These are phyloP conservation scores for Malacoctenus gilli DNA, from an alignment of 2,797 vertebrate genomes.

Conservation along the genomic window DNA sequence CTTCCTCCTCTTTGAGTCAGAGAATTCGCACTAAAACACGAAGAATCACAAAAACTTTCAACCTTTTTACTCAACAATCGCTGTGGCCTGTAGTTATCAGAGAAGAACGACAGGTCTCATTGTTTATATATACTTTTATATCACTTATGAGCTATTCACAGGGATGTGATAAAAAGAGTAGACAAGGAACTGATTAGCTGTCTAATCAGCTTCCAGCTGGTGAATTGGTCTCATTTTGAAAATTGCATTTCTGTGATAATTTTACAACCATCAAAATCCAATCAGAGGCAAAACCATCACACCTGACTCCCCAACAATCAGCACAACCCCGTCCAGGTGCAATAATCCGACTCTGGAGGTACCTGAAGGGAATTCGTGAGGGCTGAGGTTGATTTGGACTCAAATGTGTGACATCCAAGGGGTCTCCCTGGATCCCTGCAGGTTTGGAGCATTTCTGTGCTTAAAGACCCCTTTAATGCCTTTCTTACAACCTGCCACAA, in stretches of 20 bases:
- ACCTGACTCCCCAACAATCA: slow-evolving; percentile 33
- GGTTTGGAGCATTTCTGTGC: too few relatives aligned
- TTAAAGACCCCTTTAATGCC: too few relatives aligned
- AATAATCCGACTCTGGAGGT: too few relatives aligned
- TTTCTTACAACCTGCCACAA: too few relatives aligned
- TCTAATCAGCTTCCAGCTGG: slow-evolving; percentile 10
- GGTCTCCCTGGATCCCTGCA: too few relatives aligned
- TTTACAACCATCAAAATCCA: slow-evolving; percentile 38
- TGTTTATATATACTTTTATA: too few relatives aligned
- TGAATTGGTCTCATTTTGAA: slow-evolving; percentile 19
- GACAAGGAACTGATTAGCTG: background rate
- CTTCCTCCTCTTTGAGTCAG: background rate
- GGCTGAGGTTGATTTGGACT: too few relatives aligned
- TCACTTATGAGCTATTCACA: too few relatives aligned
- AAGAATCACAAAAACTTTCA: background rate
- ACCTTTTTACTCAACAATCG: background rate
- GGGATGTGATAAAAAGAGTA: too few relatives aligned
- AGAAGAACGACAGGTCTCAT: background rate
- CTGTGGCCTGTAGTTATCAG: slow-evolving; percentile 6
- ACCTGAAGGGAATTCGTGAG: too few relatives aligned
- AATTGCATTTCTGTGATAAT: slow-evolving; percentile 27
- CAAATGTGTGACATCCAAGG: too few relatives aligned
- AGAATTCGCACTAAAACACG: too few relatives aligned
- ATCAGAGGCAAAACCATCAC: slow-evolving; percentile 44
- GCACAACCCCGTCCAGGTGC: slow-evolving; percentile 1